Percentiles rank a stretch among this genome's conserved stretches.
Evolutionary conservation across 2,113 vertebrate species (phyloP).

Genomic region (Gambusia holbrooki): DNA sequence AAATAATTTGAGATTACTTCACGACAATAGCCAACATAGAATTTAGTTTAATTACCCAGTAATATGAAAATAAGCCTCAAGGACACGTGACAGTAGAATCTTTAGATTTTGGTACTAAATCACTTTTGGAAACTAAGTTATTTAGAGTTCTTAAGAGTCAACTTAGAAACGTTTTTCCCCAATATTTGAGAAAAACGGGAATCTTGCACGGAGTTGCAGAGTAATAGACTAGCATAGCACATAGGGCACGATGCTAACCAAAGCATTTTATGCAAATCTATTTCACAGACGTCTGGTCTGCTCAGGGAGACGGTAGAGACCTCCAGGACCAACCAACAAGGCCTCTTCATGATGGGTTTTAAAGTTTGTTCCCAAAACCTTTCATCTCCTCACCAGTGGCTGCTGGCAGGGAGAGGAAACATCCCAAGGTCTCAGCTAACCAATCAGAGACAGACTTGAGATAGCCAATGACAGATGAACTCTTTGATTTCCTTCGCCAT

Average conservation of each 20-base stretch:
- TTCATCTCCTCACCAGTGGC: background rate
- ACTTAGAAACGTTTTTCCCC: too few species aligned
- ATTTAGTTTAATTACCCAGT: background rate
- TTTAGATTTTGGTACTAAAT: background rate
- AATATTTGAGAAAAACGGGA: background rate
- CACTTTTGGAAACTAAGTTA: too few species aligned
- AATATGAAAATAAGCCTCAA: background rate
- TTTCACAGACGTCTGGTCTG: too few species aligned
- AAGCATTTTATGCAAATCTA: too few species aligned
- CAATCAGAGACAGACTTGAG: background rate
- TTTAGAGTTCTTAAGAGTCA: too few species aligned
- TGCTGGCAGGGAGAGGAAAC: background rate
- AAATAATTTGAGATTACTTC: background rate
- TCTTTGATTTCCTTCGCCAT: background rate
- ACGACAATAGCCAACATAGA: background rate
- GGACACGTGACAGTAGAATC: too few species aligned
- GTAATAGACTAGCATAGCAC: too few species aligned
- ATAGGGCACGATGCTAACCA: too few species aligned
- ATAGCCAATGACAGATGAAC: too few species aligned
- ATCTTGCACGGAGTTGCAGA: background rate
- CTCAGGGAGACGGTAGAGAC: background rate
- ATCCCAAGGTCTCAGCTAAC: too few species aligned
- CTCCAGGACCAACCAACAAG: background rate
- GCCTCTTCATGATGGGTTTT: background rate
- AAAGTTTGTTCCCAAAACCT: background rate